Base-by-base conservation (phyloP, 2,888 invertebrate genomes). In the Netelia virgata region DNA sequence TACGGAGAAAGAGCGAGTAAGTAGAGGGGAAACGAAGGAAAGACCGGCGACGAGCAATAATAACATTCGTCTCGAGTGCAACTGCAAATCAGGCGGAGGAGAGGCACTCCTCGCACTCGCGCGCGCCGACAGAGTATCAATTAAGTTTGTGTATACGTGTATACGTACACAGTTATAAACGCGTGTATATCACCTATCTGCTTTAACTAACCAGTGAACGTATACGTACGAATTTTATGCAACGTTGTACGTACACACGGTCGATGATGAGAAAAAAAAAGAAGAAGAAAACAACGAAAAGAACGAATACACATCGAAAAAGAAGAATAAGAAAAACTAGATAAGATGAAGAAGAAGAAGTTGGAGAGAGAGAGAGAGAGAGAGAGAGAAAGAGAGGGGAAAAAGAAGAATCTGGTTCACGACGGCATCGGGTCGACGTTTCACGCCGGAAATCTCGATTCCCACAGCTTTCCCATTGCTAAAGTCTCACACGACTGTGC, bases 361-460 rank as follows among this genome's bases (percentile, higher is more conserved):
- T 75, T 16, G 36, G 64, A 78, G 68, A 50, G 53, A 76, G 77
- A 74, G 63, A 64, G 70, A 82, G 83, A 61, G 76, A 23, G 23
- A 23, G 23, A 64, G 75, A 76, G 77, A 74, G 63, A 64, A 70
- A 82, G 83, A 61, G 76, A 23, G 23, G 3, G 23, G 75, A 14
- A n/a, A 43, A 85, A 82, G 61, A 83, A 82, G 88, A 87, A 89
- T 90, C 88, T 89, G 87, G 89, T 90, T 90, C 87, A 90, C 57
- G 86, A 57, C 85, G 78, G 86, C 84, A 82, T 85, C 64, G 78
- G 77, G 20, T 69, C 77, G 76, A 14, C 50, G 77, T 86, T 89
- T 88, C 86, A 85, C 89, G 88, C 84, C 89, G 88, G 89, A 89
- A 90, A 90, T 90, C 87, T 87, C 88, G 88, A 90, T 91, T 90